These are phyloP conservation scores for Origma solitaria DNA, from an alignment of 2,113 vertebrate species.

Conservation along the genomic window DNA sequence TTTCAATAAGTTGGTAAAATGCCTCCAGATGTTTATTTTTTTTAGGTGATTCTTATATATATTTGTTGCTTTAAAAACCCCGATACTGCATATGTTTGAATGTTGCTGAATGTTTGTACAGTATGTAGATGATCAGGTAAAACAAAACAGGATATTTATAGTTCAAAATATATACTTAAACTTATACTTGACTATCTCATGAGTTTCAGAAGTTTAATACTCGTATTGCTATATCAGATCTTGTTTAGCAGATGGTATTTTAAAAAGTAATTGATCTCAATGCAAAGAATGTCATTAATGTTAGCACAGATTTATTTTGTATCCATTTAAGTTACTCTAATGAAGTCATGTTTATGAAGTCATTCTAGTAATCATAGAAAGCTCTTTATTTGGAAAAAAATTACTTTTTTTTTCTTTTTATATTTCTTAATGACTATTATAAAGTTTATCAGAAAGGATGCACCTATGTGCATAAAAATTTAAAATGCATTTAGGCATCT, in stretches of 20 bases:
- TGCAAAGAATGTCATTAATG: background rate
- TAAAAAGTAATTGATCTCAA: background rate
- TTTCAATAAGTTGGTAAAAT: background rate
- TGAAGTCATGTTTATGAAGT: background rate
- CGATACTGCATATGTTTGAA: background rate
- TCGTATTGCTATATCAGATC: background rate
- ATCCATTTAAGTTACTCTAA: background rate
- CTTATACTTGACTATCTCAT: background rate
- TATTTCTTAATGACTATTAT: background rate
- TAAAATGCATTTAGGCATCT: background rate
- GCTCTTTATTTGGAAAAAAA: background rate
- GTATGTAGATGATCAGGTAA: background rate
- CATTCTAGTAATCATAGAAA: background rate
- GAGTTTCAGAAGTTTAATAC: background rate
- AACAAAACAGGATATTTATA: background rate
- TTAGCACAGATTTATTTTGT: background rate
- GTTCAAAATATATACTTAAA: background rate
- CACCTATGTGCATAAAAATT: background rate
- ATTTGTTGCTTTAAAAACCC: background rate
- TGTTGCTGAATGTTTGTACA: background rate
- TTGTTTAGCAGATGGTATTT: background rate
- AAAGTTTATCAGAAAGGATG: background rate
- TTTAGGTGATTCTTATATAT: background rate
- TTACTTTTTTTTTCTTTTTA: background rate
- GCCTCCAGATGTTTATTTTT: background rate